These are phyloP conservation scores for Hephaestus fuliginosus DNA, from an alignment of 2,797 vertebrate species.

Conservation along the genomic window DNA sequence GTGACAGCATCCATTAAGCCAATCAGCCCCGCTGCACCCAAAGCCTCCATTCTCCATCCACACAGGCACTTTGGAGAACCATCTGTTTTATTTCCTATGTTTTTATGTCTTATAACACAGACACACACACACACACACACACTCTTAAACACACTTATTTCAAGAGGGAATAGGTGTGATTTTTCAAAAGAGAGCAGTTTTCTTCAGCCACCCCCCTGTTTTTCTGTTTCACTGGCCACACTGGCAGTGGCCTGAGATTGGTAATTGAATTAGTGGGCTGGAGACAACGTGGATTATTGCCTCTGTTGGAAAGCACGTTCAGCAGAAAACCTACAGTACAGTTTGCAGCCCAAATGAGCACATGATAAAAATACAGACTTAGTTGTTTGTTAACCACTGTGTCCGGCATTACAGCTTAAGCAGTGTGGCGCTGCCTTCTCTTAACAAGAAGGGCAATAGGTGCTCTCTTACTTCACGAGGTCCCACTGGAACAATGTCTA, in stretches of 20 bases:
- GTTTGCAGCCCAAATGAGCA: not conserved
- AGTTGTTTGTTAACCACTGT: not conserved
- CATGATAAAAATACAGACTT: not conserved
- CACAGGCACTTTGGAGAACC: slow-evolving; percentile 4
- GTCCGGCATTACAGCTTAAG: not conserved
- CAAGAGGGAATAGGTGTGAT: slow-evolving; percentile 44
- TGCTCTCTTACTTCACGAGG: slow-evolving; percentile 45
- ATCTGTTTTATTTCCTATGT: slow-evolving; percentile 9
- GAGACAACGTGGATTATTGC: slow-evolving; percentile 59
- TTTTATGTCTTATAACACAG: not conserved
- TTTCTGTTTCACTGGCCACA: slow-evolving; percentile 32
- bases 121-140: slow-evolving; percentile 14
- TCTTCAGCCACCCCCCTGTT: slow-evolving; percentile 35
- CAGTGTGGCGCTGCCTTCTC: not conserved
- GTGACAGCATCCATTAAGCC: slow-evolving; percentile 53
- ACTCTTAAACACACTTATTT: slow-evolving; percentile 30
- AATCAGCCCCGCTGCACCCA: slow-evolving; percentile 2
- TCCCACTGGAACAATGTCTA: slow-evolving; percentile 42
- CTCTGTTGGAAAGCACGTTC: slow-evolving; percentile 20
- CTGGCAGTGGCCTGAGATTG: slow-evolving; percentile 47
- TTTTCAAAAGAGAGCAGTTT: slow-evolving; percentile 49
- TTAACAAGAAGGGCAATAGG: slow-evolving; percentile 37
- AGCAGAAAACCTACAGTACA: not conserved
- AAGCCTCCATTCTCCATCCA: slow-evolving; percentile 26
- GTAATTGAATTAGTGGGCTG: slow-evolving; percentile 73